Base-by-base conservation (phyloP, 1,140 invertebrate genomes). In the Drosophila teissieri region DNA sequence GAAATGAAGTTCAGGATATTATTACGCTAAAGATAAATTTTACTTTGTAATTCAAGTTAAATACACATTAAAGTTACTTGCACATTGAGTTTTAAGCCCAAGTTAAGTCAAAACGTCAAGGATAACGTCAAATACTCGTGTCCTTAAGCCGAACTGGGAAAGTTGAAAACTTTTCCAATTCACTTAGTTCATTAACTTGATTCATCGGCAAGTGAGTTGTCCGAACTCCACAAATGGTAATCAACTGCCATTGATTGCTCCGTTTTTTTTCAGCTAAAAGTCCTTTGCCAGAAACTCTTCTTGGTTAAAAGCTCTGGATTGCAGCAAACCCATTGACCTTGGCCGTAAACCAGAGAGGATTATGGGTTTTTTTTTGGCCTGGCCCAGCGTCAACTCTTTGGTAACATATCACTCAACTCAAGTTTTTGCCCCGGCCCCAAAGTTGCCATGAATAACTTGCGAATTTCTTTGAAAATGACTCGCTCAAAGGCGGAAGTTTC, bases 391-490 rank as follows among this genome's bases (percentile, higher is more conserved):
- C 73, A 76, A 76, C 73, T 76, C 73, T 76, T 76, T 67, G 73
- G 73, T 55, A 67, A 52, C 73, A 67, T 48, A 76, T 67, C 53
- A 67, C 73, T 76, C 61, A 42, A 19, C 17, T 36, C 72, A 55
- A 74, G 44, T 70, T 72, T 65, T 69, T 55, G n/a, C 6, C 51
- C 44, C n/a, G 6, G 27, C 15, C 24, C 70, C 52, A 34, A 45
- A 65, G 61, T 68, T 68, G 40, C 39, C 64, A 48, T 65, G 70
- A 74, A 75, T 75, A 75, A 75, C 58, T 74, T 74, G 60, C 11
- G 53, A 77, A 77, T 68, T 76, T 76, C 63, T 77, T 77, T 69
- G 74, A 77, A 75, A 75, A 62, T 57, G 46, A 69, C 72, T 76
- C 40, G 36, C 67, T 56, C 67, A 70, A 68, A 70, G 67, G 49